A percentile compares a stretch with the other conserved stretches of the same genome.
These are phyloP conservation scores for Pseudococcus jackbeardsleyi DNA, from an alignment of 2,888 invertebrate genomes.

Conservation along the genomic window DNA sequence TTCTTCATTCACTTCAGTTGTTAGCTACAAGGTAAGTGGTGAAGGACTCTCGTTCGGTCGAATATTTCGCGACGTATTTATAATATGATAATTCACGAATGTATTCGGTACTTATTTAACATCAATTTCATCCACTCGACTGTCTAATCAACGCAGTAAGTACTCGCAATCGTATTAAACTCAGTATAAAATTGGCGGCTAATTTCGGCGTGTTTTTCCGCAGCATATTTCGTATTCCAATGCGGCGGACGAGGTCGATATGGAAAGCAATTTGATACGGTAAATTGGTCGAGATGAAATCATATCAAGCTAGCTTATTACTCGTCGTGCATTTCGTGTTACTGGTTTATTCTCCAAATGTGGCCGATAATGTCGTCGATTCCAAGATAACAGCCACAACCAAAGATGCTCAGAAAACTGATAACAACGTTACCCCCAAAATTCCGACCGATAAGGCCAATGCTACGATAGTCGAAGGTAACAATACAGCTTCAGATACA, in stretches of 20 bases:
- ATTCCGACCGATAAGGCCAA: neutral
- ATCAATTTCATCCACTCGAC: neutral
- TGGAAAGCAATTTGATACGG: neutral
- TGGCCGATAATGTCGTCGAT: neutral
- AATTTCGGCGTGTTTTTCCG: neutral
- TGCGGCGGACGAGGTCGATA: neutral
- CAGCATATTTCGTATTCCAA: neutral
- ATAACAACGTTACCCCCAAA: neutral
- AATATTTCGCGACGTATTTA: constrained; percentile 9
- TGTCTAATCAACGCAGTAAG: neutral
- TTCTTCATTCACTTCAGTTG: neutral
- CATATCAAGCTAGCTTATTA: neutral
- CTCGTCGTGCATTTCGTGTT: neutral
- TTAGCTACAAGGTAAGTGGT: constrained; percentile 38
- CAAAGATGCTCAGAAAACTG: neutral
- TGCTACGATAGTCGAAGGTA: neutral
- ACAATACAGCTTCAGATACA: neutral
- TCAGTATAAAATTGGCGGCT: neutral
- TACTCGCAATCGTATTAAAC: neutral
- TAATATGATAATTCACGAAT: constrained; percentile 26
- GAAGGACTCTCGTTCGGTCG: constrained; percentile 1
- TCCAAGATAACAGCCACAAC: neutral
- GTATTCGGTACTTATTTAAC: neutral
- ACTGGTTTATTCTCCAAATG: neutral
- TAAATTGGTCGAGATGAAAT: constrained; percentile 8